Conservation (phyloP, 2,113 vertebrate genomes). For the Psephotus haematonotus region DNA sequence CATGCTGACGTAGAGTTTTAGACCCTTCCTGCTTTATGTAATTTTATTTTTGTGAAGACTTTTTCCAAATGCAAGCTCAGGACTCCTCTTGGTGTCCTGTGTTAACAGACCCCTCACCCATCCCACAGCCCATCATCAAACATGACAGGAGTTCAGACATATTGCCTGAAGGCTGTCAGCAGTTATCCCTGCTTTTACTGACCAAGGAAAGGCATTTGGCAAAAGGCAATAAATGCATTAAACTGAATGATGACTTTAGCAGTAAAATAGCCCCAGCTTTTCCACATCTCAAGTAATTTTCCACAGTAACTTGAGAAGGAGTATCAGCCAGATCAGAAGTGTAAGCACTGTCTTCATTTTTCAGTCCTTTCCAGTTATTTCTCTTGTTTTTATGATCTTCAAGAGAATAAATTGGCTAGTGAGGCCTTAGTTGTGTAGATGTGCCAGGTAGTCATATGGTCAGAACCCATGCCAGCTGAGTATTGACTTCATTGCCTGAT, state of each 20-base stretch:
- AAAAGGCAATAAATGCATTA: not conserved
- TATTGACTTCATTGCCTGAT: not conserved
- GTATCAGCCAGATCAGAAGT: not conserved
- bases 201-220: not conserved
- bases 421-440: not conserved
- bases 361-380: not conserved
- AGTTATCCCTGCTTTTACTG: not conserved
- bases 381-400: not conserved
- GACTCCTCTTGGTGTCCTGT: not conserved
- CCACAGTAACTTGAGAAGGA: not conserved
- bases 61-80: not conserved
- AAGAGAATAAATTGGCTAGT: not conserved
- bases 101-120: not conserved
- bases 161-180: not conserved
- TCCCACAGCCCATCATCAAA: not conserved
- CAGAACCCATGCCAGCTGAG: not conserved
- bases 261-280: not conserved
- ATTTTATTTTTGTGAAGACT: not conserved
- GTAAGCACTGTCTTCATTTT: not conserved
- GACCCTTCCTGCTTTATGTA: not conserved
- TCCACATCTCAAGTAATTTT: not conserved
- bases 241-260: not conserved
- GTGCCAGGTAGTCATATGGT: not conserved
- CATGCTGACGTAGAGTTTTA: not conserved
- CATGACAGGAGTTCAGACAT: not conserved